Base-by-base conservation (phyloP, 2,113 vertebrate species). In the Formicarius rufipectus region DNA sequence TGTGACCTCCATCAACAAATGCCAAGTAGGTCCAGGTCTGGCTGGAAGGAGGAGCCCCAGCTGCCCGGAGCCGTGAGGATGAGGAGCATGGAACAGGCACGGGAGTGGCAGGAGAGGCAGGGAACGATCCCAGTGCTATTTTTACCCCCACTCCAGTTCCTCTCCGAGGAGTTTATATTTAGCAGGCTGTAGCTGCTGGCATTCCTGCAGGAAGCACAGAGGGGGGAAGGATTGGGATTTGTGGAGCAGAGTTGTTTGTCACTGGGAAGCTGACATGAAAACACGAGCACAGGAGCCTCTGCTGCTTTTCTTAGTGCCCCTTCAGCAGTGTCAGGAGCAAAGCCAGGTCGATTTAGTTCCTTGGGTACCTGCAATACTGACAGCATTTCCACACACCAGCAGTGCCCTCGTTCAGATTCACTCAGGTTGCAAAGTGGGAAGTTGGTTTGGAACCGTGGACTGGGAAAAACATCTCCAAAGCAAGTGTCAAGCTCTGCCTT, bases 151-250 rank as follows among this genome's bases (percentile, higher is more conserved):
- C 4, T 30, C 52, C 50, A 2, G 69, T 59, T 84, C 77, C 77
- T 79, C 74, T 79, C 33, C 5, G 3, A 42, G 73, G 15, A 75
- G 17, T 81, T 95, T 92, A 84, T 94, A 84, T 95, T 96, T 89
- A 85, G 92, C 87, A 88, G 84, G 50, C 72, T 20, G 55, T 37
- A 84, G 83, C 91, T 90, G 74, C 60, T 19, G 77, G 59, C 19
- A 30, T 55, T 80, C 35, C 45, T 4, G 35, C 3, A 10, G 47
- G 53, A 62, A 39, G 55, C 24, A 37, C 25, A 7, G 20, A 4
- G 33, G 3, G 4, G 24, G 52, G 52, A 30, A 86, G 78, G 86
- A 33, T 78, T 68, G 2, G 31, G 55, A 7, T 82, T 81, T 58
- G 45, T 24, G 64, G 76, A 81, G 37, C 39, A 10, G 47, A 28